Conservation (phyloP, 92 coral and sea anemone species). For the Nematostella vectensis region DNA sequence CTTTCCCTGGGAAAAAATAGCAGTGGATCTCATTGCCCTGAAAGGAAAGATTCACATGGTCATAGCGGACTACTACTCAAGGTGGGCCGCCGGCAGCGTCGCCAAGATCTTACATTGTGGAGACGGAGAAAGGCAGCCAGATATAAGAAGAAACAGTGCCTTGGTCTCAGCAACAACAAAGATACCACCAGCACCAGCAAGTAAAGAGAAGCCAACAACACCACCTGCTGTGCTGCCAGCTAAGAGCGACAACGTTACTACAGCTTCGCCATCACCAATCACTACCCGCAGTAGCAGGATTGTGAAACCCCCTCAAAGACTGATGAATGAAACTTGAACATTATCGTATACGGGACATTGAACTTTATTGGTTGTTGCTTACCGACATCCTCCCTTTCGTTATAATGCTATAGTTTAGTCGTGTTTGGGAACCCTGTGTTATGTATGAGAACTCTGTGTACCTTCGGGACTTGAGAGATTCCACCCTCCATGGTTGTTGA, state of each 20-base stretch:
- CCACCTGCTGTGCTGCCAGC: background rate
- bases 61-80: too few species aligned
- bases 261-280: too few species aligned
- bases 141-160: constrained; percentile 24
- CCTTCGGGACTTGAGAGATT: too few species aligned
- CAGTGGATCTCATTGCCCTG: constrained; percentile 24
- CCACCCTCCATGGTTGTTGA: too few species aligned
- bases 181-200: background rate
- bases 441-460: too few species aligned
- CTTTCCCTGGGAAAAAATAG: constrained; percentile 18
- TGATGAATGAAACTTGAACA: constrained; percentile 2
- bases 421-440: too few species aligned
- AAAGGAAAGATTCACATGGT: constrained; percentile 15
- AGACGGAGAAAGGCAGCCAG: constrained; percentile 32
- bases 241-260: background rate
- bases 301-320: constrained; percentile 2
- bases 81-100: constrained; percentile 9
- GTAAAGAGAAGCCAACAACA: background rate
- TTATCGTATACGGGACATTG: too few species aligned
- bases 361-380: too few species aligned
- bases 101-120: constrained; percentile 26
- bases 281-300: too few species aligned
- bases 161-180: constrained; percentile 10
- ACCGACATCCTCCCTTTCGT: too few species aligned
- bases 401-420: too few species aligned